Evolutionary conservation across 2,888 invertebrate genomes (phyloP).

Genomic region (Aleiodes testaceus): DNA sequence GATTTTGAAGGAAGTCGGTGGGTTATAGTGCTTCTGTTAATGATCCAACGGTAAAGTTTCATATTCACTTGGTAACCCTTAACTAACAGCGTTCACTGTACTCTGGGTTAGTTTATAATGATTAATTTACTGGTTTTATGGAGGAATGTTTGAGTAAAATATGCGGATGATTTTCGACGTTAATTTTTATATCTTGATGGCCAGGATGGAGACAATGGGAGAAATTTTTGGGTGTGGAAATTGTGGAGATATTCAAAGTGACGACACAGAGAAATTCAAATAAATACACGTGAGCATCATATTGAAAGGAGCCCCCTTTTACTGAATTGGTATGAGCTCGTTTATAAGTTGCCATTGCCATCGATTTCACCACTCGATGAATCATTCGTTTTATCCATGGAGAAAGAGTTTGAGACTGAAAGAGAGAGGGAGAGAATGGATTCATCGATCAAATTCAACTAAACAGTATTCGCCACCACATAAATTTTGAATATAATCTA

Average conservation of each 20-base stretch:
- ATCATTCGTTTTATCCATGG: slow-evolving; percentile 20
- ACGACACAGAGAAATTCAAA: not conserved
- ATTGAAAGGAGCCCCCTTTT: not conserved
- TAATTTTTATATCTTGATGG: too few species aligned
- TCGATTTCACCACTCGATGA: slow-evolving; percentile 29
- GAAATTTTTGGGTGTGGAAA: not conserved
- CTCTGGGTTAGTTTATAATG: slow-evolving; percentile 22
- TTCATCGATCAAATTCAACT: slow-evolving; percentile 26
- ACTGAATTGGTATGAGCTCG: slow-evolving; percentile 20
- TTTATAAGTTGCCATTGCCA: slow-evolving; percentile 20
- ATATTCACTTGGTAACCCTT: slow-evolving; percentile 28
- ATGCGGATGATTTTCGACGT: too few species aligned
- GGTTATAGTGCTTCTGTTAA: slow-evolving; percentile 17
- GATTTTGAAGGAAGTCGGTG: slow-evolving; percentile 8
- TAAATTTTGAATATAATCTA: slow-evolving; percentile 20
- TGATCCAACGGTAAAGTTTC: slow-evolving; percentile 29
- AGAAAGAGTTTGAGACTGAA: not conserved
- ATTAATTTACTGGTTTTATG: slow-evolving; percentile 24
- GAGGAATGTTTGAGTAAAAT: too few species aligned
- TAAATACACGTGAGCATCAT: slow-evolving; percentile 22
- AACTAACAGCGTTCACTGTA: slow-evolving; percentile 13
- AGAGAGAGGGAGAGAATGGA: slow-evolving; percentile 9
- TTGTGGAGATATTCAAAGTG: slow-evolving; percentile 5
- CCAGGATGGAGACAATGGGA: not conserved
- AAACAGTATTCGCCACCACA: not conserved